Evolutionary conservation across 2,888 invertebrate genomes (phyloP).

Genomic region (Idaea straminata): DNA sequence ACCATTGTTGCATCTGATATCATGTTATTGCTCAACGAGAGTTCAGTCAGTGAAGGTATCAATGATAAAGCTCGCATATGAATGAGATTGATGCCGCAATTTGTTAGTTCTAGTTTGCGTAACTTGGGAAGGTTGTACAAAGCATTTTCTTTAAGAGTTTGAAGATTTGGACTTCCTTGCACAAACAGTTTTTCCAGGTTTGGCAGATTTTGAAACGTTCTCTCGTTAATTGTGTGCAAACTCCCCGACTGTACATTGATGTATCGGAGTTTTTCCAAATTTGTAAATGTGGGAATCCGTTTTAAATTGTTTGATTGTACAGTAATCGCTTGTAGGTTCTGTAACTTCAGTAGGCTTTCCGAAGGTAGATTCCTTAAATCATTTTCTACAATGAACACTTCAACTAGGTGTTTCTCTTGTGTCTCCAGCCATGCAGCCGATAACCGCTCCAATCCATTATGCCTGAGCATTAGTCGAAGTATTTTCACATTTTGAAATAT

Average conservation of each 20-base stretch:
- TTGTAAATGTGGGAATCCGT: conserved; percentile 86
- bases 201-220: conserved; percentile 85
- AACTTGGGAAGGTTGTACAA: conserved; percentile 85
- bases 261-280: conserved; percentile 86
- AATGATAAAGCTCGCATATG: conserved; percentile 88
- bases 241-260: conserved; percentile 86
- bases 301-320: conserved; percentile 88
- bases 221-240: conserved; percentile 83
- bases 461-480: conserved; percentile 88
- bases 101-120: conserved; percentile 85
- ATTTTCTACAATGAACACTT: conserved; percentile 92
- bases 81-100: conserved; percentile 87
- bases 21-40: conserved; percentile 86
- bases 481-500: conserved; percentile 88
- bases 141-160: conserved; percentile 85
- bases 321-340: conserved; percentile 90
- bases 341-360: conserved; percentile 87
- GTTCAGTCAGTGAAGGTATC: conserved; percentile 84
- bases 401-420: conserved; percentile 87
- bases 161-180: conserved; percentile 84
- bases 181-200: conserved; percentile 87
- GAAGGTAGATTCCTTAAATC: conserved; percentile 88
- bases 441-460: conserved; percentile 90
- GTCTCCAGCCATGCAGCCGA: conserved; percentile 90
- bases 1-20: conserved; percentile 90